Evolutionary conservation across 2,888 invertebrate genomes (phyloP).

Genomic region (Apantesis nais): DNA sequence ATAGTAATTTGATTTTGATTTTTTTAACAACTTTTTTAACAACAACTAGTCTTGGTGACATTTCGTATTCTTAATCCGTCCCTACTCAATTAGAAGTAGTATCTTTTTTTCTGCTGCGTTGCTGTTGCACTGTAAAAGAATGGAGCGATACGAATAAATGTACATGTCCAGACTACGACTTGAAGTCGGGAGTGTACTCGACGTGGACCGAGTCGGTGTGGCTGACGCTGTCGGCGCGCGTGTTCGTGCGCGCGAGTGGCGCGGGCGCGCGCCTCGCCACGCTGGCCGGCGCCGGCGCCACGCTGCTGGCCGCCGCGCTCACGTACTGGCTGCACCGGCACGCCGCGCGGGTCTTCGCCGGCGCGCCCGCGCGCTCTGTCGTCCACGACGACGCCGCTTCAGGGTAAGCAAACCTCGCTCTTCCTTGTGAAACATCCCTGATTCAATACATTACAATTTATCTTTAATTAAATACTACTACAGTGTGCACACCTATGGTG

Average conservation of each 20-base stretch:
- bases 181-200: slow-evolving; percentile 91
- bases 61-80: no score
- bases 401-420: slow-evolving; percentile 52
- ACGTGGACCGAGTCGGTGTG: slow-evolving; percentile 97
- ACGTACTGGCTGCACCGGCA: slow-evolving; percentile 69
- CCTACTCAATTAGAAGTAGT: no score
- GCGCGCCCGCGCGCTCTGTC: slow-evolving; percentile 38
- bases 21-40: no score
- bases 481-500: no score
- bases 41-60: no score
- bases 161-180: slow-evolving; percentile 88
- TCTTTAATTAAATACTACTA: no score
- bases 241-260: slow-evolving; percentile 91
- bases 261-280: slow-evolving; percentile 67
- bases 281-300: slow-evolving; percentile 55
- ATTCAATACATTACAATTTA: background rate
- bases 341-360: slow-evolving; percentile 55
- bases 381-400: slow-evolving; percentile 56
- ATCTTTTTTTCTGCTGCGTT: no score
- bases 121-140: no score
- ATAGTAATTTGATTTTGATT: no score
- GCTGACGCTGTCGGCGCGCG: slow-evolving; percentile 89
- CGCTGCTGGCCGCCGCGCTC: slow-evolving; percentile 59
- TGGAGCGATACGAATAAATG: no score
- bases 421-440: background rate